These are phyloP conservation scores for Teleopsis dalmanni DNA, from an alignment of 1,140 invertebrate genomes.

Conservation along the genomic window DNA sequence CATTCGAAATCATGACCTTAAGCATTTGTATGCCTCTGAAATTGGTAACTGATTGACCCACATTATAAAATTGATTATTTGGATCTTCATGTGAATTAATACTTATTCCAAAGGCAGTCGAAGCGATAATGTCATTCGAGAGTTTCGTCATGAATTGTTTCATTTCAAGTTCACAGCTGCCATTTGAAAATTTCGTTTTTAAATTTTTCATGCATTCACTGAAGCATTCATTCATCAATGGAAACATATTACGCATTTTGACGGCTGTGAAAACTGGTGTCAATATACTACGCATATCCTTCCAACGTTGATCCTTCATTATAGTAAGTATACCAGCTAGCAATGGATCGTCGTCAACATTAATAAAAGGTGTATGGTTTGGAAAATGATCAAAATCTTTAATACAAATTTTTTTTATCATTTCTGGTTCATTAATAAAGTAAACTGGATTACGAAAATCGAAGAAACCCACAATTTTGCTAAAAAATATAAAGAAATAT, in stretches of 20 bases:
- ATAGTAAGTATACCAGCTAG: constrained; percentile 48
- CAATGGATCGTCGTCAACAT: constrained; percentile 47
- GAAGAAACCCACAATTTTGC: constrained; percentile 47
- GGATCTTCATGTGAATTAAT: constrained; percentile 45
- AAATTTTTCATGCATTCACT: constrained; percentile 26
- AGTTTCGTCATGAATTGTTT: constrained; percentile 45
- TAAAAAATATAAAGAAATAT: no score
- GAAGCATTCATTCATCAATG: constrained; percentile 43
- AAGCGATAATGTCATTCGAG: constrained; percentile 49
- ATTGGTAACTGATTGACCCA: constrained; percentile 41
- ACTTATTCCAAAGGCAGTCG: constrained; percentile 47
- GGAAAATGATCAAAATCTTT: constrained; percentile 60
- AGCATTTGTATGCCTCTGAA: constrained; percentile 26
- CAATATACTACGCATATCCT: constrained; percentile 49
- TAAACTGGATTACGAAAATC: constrained; percentile 49
- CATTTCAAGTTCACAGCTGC: constrained; percentile 41
- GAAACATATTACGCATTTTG: constrained; percentile 51
- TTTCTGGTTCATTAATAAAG: constrained; percentile 52
- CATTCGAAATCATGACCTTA: constrained; percentile 24
- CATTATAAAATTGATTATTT: constrained; percentile 46
- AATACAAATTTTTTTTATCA: constrained; percentile 53
- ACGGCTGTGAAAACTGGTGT: constrained; percentile 53
- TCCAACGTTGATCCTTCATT: constrained; percentile 51
- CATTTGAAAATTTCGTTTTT: not conserved
- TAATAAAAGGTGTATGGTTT: constrained; percentile 48